Percentiles rank a stretch among this genome's conserved stretches.
phyloP scores from a whole-genome alignment of 1,140 invertebrate genomes.

The Diabrotica undecimpunctata region DNA sequence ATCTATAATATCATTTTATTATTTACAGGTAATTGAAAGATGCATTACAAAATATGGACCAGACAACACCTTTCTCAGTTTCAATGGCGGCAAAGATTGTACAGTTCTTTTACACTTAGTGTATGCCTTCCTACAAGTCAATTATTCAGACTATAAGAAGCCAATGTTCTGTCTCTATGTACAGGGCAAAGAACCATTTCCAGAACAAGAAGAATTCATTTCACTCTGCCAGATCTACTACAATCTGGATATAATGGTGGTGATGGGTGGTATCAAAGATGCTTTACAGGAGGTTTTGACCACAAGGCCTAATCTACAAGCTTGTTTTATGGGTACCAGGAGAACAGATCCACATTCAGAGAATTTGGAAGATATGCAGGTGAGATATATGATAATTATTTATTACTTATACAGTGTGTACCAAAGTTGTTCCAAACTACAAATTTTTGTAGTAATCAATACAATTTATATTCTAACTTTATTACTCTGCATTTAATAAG shows the following conservation, averaged over 20 bases:
- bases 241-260: slow-evolving; percentile 66
- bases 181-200: slow-evolving; percentile 70
- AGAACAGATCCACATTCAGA: slow-evolving; percentile 76
- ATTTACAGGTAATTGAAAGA: slow-evolving; percentile 44
- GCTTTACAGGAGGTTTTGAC: slow-evolving; percentile 61
- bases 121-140: slow-evolving; percentile 59
- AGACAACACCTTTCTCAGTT: slow-evolving; percentile 80
- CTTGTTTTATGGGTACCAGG: slow-evolving; percentile 84
- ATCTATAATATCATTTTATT: too few species aligned
- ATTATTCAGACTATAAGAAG: slow-evolving; percentile 40
- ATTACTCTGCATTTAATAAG: too few species aligned
- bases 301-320: slow-evolving; percentile 67
- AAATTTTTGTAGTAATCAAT: too few species aligned
- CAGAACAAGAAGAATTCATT: slow-evolving; percentile 84
- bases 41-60: slow-evolving; percentile 57
- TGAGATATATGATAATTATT: slow-evolving; percentile 41
- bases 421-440: too few species aligned
- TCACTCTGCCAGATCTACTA: slow-evolving; percentile 66
- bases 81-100: slow-evolving; percentile 98
- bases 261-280: slow-evolving; percentile 67
- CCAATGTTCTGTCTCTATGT: slow-evolving; percentile 65
- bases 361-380: slow-evolving; percentile 65
- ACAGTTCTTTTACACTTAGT: slow-evolving; percentile 82
- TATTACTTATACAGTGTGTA: too few species aligned
- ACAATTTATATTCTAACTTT: too few species aligned